Percentiles rank a stretch among this genome's conserved stretches.
phyloP scores from a whole-genome alignment of 2,113 vertebrate species.

The Trichomycterus rosablanca region DNA sequence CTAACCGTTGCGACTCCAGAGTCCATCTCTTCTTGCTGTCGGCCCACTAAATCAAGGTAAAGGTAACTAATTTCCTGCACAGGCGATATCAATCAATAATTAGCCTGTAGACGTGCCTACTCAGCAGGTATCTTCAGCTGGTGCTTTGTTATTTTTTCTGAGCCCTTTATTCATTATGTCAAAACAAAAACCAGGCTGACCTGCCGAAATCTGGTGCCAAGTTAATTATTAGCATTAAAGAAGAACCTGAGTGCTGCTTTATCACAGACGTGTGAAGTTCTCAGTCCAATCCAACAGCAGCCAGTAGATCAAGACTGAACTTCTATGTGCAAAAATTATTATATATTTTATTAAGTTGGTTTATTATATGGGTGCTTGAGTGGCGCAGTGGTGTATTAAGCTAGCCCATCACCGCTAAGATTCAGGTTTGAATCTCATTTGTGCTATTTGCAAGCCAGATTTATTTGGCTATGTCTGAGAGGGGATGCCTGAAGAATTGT shows the following conservation, averaged over 20 bases:
- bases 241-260: conserved; percentile 12
- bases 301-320: no score
- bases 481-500: no score
- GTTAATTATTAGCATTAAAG: conserved; percentile 36
- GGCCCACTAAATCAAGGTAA: conserved; percentile 33
- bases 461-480: no score
- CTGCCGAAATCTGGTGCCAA: conserved; percentile 20
- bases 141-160: conserved; percentile 32
- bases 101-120: conserved; percentile 28
- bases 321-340: no score
- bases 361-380: no score
- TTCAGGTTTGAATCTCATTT: no score
- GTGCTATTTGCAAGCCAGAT: no score
- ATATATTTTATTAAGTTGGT: no score
- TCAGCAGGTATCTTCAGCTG: conserved; percentile 31
- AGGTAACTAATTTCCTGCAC: conserved; percentile 40
- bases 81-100: conserved; percentile 44
- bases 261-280: conserved; percentile 1
- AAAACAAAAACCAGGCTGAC: conserved; percentile 37
- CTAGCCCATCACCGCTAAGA: no score
- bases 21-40: conserved; percentile 44
- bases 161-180: conserved; percentile 32
- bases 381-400: no score
- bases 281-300: background rate
- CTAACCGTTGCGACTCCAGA: background rate